phyloP scores from a whole-genome alignment of 2,888 invertebrate species.

The Heliconius aoede region DNA sequence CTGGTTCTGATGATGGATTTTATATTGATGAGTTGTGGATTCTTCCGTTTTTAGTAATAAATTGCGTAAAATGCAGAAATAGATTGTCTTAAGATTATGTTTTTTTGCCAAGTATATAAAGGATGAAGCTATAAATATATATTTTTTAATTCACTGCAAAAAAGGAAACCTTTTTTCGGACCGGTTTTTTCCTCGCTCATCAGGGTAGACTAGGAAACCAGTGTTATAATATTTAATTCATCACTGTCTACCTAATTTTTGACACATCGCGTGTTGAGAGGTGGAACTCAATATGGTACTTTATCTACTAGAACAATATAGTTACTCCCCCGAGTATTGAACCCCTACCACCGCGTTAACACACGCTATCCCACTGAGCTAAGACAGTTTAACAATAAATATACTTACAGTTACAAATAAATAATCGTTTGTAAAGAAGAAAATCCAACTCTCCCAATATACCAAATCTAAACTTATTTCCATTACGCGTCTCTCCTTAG shows the following conservation, averaged over 20 bases:
- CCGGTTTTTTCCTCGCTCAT: no score
- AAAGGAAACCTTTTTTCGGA: no score
- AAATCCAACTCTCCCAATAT: conserved; percentile 17
- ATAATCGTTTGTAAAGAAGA: conserved; percentile 11
- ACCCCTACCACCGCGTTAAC: no score
- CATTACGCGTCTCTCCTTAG: conserved; percentile 68
- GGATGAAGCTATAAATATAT: neutral
- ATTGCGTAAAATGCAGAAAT: no score
- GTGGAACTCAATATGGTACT: no score
- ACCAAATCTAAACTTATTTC: conserved; percentile 64
- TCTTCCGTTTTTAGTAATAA: neutral
- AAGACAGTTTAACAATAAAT: neutral
- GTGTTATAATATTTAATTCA: no score
- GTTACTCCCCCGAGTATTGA: no score
- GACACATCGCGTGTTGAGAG: no score
- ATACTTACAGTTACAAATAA: conserved; percentile 14
- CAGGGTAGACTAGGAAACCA: no score
- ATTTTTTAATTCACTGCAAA: no score
- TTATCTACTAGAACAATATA: no score
- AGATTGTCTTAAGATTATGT: neutral
- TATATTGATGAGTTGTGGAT: neutral
- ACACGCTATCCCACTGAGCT: neutral
- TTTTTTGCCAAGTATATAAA: neutral
- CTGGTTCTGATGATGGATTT: neutral
- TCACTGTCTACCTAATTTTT: no score